Base-by-base conservation (phyloP, 2,888 invertebrate species). In the Tachina fera region DNA sequence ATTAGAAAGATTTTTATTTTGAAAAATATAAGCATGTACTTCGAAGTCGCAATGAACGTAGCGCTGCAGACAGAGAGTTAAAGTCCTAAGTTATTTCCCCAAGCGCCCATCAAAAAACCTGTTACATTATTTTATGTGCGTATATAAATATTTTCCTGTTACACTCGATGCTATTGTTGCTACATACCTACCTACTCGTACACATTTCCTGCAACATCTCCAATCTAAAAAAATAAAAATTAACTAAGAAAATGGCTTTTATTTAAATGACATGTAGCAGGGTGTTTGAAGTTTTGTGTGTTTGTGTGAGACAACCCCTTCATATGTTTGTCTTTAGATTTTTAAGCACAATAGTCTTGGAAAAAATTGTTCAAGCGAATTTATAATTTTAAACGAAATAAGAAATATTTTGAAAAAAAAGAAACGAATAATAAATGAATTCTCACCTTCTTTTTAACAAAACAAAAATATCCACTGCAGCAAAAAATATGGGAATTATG, bases 1-100 rank as follows among this genome's bases (percentile, higher is more conserved):
- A 60, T 80, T 67, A 67, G 13, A 75, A 70, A 63, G 56, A 70
- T 80, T 70, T 45, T 78, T 13, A 16, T 63, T 63, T 53, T 47
- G 22, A 31, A 56, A 79, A 65, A 47, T 31, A 31, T n/a, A n/a
- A n/a, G n/a, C n/a, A n/a, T 31, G 31, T 53, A 16, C 65, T 49
- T 58, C 14, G 4, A 41, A 13, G 41, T 56, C 80, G 77, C 22
- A n/a, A 6, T 43, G 13, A 19, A 5, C 8, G 19, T 14, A 5
- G 10, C 19, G 13, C 9, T 22, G 22, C 4, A 31, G 77, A 72
- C 81, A 63, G 81, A 79, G 77, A 79, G 77, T 83, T 84, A 80
- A 78, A 83, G 84, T 86, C 81, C 65, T 78, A 56, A 67, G 81
- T 81, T 83, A 87, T 87, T 88, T 88, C 87, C 88, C 87, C 47